Conservation (phyloP, 2,797 vertebrate species). For the Lepus oiostolus region DNA sequence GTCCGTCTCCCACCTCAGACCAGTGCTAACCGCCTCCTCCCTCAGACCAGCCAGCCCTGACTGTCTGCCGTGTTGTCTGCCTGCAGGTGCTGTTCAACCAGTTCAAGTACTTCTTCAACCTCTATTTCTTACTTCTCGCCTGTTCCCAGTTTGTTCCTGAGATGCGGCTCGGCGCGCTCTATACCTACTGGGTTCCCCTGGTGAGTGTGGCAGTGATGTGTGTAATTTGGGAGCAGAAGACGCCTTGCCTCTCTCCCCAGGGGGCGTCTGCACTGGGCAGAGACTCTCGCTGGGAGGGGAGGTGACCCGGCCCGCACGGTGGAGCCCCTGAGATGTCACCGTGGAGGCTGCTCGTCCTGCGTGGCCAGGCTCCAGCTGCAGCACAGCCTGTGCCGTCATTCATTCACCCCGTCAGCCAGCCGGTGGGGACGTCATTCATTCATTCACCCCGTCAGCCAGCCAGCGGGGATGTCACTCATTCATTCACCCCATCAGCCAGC, state of each 20-base stretch:
- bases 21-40: not conserved
- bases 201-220: slow-evolving; percentile 88
- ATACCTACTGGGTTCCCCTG: slow-evolving; percentile 99
- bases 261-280: not conserved
- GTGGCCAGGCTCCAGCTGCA: fast-evolving
- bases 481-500: fast-evolving
- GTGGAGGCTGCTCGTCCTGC: fast-evolving
- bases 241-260: slow-evolving; percentile 28
- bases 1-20: fast-evolving
- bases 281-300: not conserved
- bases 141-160: slow-evolving; percentile 98
- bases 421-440: no score
- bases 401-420: no score
- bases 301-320: no score
- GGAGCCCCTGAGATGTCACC: not conserved
- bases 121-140: slow-evolving; percentile 97
- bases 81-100: slow-evolving; percentile 97
- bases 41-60: not conserved
- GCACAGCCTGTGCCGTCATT: fast-evolving
- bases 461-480: fast-evolving
- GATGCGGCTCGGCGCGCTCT: slow-evolving; percentile 95
- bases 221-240: no score
- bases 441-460: no score
- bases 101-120: slow-evolving; percentile 99
- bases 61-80: not conserved